Base-by-base conservation (phyloP, 1,140 invertebrate genomes). In the Apis dorsata region DNA sequence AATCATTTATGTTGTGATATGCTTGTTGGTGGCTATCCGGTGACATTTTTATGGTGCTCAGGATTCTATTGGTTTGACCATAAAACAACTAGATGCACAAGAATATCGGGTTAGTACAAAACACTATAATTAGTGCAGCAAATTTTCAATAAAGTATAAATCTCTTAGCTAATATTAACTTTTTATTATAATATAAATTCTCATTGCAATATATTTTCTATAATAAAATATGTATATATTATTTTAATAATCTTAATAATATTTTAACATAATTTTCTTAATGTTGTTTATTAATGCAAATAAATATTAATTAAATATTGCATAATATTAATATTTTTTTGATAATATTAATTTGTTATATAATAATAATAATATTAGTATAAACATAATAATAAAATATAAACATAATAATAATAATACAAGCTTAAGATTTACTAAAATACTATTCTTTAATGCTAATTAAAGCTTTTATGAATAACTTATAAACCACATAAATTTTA, bases 21-120 rank as follows among this genome's bases (percentile, higher is more conserved):
- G 83, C 75, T 90, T 91, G 85, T 89, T 83, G 88, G 88, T 90
- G 83, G 81, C 86, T 91, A 80, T 91, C 83, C 87, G 74, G 83
- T 87, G 81, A 89, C 84, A 85, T 84, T 88, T 87, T 90, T 86
- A 82, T 90, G 89, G 82, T 90, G 87, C 90, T 90, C 86, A 94
- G 93, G 93, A 94, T 85, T 93, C 93, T 90, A 86, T 94, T 85
- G 92, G 91, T 89, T 92, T 94, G 88, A 91, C 92, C 81, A 84
- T 94, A 90, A 90, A 93, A 86, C 91, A 92, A 85, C 91, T 94
- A 93, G 93, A 94, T 89, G 92, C 89, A 87, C 89, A 91, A 85
- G 87, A 92, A 85, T 89, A 94, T 85, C 90, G 91, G 93, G 94
- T 94, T 93, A 91, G 93, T 94, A 94, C 90, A 84, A 86, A 85